phyloP scores from a whole-genome alignment of 2,888 invertebrate genomes.

The Lasiommata megera region DNA sequence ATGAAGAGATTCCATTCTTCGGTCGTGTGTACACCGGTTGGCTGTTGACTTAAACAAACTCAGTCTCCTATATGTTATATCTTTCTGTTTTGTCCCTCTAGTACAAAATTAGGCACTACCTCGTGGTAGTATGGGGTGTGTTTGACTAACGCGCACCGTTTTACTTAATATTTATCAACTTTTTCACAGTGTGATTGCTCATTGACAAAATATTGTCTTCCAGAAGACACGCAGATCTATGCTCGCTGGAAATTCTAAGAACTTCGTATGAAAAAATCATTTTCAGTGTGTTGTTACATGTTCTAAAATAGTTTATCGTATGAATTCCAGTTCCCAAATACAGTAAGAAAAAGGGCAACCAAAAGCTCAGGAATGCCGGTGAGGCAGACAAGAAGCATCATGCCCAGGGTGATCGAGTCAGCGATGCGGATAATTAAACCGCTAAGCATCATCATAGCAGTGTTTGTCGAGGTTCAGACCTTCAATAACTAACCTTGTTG shows the following conservation, averaged over 20 bases:
- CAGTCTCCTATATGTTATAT: conserved; percentile 91
- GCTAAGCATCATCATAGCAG: conserved; percentile 59
- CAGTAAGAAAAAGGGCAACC: conserved; percentile 92
- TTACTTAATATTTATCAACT: too few relatives aligned
- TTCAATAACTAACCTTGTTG: conserved; percentile 37
- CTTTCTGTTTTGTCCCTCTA: neutral
- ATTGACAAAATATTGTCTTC: too few relatives aligned
- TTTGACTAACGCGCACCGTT: too few relatives aligned
- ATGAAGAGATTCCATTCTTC: conserved; percentile 97
- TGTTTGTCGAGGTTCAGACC: conserved; percentile 74
- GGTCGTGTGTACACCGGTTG: conserved; percentile 93
- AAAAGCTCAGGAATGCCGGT: conserved; percentile 87
- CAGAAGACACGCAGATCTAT: too few relatives aligned
- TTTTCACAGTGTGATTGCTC: too few relatives aligned
- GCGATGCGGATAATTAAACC: conserved; percentile 57
- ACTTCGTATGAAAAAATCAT: too few relatives aligned
- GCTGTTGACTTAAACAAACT: conserved; percentile 96
- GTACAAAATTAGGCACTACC: too few relatives aligned
- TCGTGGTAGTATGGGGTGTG: too few relatives aligned
- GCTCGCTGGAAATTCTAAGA: too few relatives aligned
- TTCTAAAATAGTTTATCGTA: too few relatives aligned
- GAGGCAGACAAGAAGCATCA: conserved; percentile 82
- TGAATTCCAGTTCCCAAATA: conserved; percentile 89
- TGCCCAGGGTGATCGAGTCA: conserved; percentile 59
- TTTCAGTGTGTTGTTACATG: too few relatives aligned